Evolutionary conservation across 1,140 invertebrate genomes (phyloP), one percentile per base, ranked within the genome.

Genomic region (Hesperophylax magnus): DNA sequence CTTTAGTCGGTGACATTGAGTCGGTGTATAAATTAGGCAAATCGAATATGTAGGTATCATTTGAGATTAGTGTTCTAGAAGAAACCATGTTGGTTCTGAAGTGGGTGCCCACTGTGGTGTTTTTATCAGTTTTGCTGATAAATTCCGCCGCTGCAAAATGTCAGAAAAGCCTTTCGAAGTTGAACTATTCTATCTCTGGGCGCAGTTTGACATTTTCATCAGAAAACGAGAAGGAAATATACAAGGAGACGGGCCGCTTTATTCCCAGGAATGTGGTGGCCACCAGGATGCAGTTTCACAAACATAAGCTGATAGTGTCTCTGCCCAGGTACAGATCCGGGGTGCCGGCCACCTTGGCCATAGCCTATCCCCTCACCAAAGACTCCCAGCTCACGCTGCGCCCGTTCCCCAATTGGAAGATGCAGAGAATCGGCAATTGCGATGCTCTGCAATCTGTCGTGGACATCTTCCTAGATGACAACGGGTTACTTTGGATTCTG

Each of bases 391-490:
- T 56, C 11, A 71, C 15, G 9, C 60, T 82, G n/a, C 81, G 85
- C 6, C 90, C 93, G 0, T 93, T 89, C 77, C 93, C 93, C 3
- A 91, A 91, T 78, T 93, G 92, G 92, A 87, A 88, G 4, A 84
- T 90, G 67, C 92, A 93, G 81, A 91, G 93, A 84, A 91, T 92
- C 84, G 91, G 91, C 18, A 90, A 90, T 78, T 92, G 90, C 81
- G 88, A 90, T 39, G 90, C 91, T 0, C 84, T 93, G 3, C 92
- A 93, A 67, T 92, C 91, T 15, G 92, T 90, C 0, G 92, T 93
- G 0, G 93, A 93, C 83, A 84, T 93, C 14, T 91, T 90, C 71
- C 85, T 93, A 7, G 92, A 93, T 86, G 86, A 85, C 27, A 88
- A 88, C 47, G 86, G 88, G 27, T 85, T 88, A 22, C 53, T 80